phyloP scores from a whole-genome alignment of 2,797 vertebrate genomes.

The Anomalospiza imberbis region DNA sequence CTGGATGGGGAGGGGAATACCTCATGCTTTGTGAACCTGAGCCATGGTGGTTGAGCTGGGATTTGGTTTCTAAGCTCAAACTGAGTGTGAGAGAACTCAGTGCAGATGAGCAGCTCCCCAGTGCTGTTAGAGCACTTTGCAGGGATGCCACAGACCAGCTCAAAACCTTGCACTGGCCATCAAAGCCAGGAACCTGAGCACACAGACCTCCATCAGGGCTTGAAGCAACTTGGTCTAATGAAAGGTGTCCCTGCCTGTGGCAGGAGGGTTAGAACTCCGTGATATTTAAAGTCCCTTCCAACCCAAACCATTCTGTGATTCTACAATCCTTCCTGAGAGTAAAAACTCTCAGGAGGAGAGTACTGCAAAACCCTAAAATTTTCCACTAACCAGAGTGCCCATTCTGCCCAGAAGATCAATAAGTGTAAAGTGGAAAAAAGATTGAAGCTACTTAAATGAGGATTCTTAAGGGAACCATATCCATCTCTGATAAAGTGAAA shows the following conservation, averaged over 20 bases:
- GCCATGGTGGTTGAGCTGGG: not conserved
- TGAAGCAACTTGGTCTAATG: not conserved
- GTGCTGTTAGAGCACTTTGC: not conserved
- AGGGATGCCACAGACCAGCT: not conserved
- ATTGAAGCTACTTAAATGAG: slow-evolving; percentile 42
- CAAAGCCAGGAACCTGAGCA: not conserved
- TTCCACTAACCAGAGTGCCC: not conserved
- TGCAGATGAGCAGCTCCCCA: not conserved
- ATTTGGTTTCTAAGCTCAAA: not conserved
- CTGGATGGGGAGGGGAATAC: not conserved
- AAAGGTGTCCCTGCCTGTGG: not conserved
- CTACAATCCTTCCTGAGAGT: not conserved
- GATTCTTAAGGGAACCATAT: slow-evolving; percentile 46
- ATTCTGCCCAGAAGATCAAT: slow-evolving; percentile 33
- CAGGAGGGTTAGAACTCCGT: not conserved
- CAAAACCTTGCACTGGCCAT: not conserved
- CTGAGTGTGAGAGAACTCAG: not conserved
- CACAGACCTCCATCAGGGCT: not conserved
- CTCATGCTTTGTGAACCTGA: not conserved
- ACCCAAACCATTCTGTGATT: not conserved
- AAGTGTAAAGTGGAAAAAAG: slow-evolving; percentile 29
- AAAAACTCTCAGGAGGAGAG: not conserved
- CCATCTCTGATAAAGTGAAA: slow-evolving; percentile 8
- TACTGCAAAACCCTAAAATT: not conserved
- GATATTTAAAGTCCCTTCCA: not conserved